phyloP scores from a whole-genome alignment of 2,113 vertebrate species.

The Sakesphorus luctuosus region DNA sequence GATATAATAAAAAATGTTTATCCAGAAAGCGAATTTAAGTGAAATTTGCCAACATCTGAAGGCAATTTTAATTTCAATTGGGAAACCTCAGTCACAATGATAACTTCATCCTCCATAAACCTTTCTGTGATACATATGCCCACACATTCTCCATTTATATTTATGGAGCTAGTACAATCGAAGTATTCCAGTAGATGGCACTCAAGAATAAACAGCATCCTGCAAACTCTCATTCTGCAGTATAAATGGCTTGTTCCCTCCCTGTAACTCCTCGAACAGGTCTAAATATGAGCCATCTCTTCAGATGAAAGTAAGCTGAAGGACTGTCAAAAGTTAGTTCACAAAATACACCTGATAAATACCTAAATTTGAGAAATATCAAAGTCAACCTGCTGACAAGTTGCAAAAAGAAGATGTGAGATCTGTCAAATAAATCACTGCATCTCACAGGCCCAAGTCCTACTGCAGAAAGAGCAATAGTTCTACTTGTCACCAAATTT shows the following conservation, averaged over 20 bases:
- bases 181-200: conserved; percentile 54
- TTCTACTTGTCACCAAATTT: not conserved
- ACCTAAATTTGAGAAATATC: not conserved
- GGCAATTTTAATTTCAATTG: not conserved
- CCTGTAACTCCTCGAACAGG: not conserved
- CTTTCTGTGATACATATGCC: not conserved
- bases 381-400: not conserved
- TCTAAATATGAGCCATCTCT: not conserved
- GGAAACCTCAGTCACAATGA: not conserved
- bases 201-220: conserved; percentile 18
- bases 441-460: not conserved
- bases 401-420: not conserved
- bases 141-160: not conserved
- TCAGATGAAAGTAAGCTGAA: not conserved
- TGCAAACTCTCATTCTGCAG: not conserved
- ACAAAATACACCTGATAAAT: not conserved
- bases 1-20: not conserved
- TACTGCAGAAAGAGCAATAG: not conserved
- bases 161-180: not conserved
- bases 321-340: not conserved
- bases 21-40: not conserved
- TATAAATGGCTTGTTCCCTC: not conserved
- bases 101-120: not conserved
- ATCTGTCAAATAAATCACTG: not conserved
- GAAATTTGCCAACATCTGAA: not conserved